Base-by-base conservation (phyloP, 35 echinoderm and acorn worm genomes). In the Eucidaris tribuloides region DNA sequence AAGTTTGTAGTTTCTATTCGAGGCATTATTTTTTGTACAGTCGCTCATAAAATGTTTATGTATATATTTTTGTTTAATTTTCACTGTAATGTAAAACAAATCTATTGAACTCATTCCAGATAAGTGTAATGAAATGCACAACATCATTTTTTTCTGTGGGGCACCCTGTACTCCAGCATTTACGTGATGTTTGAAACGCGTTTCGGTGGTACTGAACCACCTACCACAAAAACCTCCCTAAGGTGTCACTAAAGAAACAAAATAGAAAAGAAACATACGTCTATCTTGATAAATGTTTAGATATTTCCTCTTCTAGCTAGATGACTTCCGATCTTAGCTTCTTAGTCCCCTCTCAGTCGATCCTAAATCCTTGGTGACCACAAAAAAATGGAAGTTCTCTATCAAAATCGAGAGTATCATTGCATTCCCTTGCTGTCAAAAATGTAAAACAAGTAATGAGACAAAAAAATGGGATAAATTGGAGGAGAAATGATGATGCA, bases 281-380 rank as follows among this genome's bases (percentile, higher is more conserved):
- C 9, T 28, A 7, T 32, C 37, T 32, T 32, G 61, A 27, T 64
- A 32, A 32, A 15, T 11, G 61, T 27, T 32, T 32, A 32, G 28
- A 64, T 32, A 14, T 64, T 34, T 34, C 37, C 37, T 2, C 37
- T 27, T 64, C 30, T 32, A 64, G 19, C 25, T 17, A 44, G 68
- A 74, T 33, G 44, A 74, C 68, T 74, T 74, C 68, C 68, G 68
- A 74, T 44, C 68, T 74, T 35, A 38, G 22, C 24, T 44, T 74
- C 44, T 74, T 74, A 40, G 35, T 74, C 68, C 35, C 44, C 68
- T n/a, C 38, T 41, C 24, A 42, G 68, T 32, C 17, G 40, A 36
- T 74, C 68, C 41, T 40, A 41, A 35, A 40, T 22, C 35, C 14
- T 24, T 19, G 35, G 48, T 11, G 48, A n/a, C n/a, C n/a, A n/a